A percentile compares a stretch with the other conserved stretches of the same genome.
These are phyloP conservation scores for Sycophila texana DNA, from an alignment of 2,888 invertebrate genomes.

Conservation along the genomic window DNA sequence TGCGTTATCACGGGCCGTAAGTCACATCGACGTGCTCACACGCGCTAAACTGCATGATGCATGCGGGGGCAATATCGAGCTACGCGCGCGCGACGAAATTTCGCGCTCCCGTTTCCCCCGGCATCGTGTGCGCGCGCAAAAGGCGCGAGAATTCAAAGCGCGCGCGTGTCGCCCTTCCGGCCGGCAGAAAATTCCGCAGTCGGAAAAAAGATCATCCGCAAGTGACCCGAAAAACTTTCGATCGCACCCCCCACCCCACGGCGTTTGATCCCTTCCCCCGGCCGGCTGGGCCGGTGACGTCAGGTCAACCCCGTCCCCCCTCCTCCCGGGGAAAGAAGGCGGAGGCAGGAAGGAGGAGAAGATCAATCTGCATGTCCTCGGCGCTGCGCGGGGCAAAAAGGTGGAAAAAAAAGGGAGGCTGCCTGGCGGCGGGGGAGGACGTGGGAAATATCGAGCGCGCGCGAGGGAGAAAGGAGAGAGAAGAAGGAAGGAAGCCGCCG, in stretches of 20 bases:
- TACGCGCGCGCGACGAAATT: too few relatives aligned
- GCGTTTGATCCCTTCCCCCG: slow-evolving; percentile 1
- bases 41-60: too few relatives aligned
- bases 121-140: not conserved
- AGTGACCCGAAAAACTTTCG: slow-evolving; percentile 52
- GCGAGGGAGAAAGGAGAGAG: slow-evolving; percentile 47
- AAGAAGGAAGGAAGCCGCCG: slow-evolving; percentile 49
- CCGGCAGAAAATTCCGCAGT: slow-evolving; percentile 1
- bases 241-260: slow-evolving; percentile 20
- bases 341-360: slow-evolving; percentile 18
- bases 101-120: not conserved
- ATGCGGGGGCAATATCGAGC: too few relatives aligned
- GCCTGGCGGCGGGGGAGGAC: slow-evolving; percentile 2
- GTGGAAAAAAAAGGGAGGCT: slow-evolving; percentile 24
- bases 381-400: slow-evolving; percentile 37
- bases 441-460: slow-evolving; percentile 39
- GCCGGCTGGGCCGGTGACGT: slow-evolving; percentile 14
- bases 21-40: too few relatives aligned
- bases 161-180: not conserved
- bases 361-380: slow-evolving; percentile 55
- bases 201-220: slow-evolving; percentile 23
- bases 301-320: not conserved
- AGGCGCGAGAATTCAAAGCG: slow-evolving; percentile 43
- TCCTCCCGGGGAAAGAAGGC: not conserved
- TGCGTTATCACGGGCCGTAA: too few relatives aligned